Evolutionary conservation across 1,140 invertebrate genomes (phyloP), one percentile per base, ranked within the genome.

Genomic region (Hermetia illucens): DNA sequence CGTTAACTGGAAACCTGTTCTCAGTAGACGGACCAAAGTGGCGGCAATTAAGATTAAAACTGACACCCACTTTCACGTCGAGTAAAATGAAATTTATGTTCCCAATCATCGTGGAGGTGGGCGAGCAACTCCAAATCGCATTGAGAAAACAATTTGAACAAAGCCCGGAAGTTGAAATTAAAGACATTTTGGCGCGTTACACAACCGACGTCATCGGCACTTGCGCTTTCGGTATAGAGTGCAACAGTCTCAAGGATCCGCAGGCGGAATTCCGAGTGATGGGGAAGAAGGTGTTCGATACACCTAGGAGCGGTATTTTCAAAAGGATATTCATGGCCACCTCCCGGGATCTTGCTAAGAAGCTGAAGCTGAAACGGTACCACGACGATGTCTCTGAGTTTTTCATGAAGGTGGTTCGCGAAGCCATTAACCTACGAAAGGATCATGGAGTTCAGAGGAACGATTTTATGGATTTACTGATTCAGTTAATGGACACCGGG

Each of bases 191-290:
- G 33, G 63, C 64, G 2, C 61, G 63, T 44, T 74, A 68, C 46
- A 64, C 68, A 0, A 72, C 71, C 40, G 74, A 75, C 48, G 66
- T 75, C 0, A 71, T 75, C 18, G 70, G 66, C 0, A 66, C 61
- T 22, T 64, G 69, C 13, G 71, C 66, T 4, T 73, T 74, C 51
- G 74, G 72, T 0, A 55, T 75, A 0, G 58, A 71, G 19, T 64
- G 66, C 39, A 65, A 71, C 37, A 58, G 65, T 6, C 61, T 74
- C 10, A 52, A 59, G 35, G 53, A 67, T 41, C 49, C 61, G 1
- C 51, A 69, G 8, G 59, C 64, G 0, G 60, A 66, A 45, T 74
- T 74, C 53, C 22, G 38, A 21, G 27, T 45, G 1, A 34, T 50
- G 1, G 53, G 50, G 4, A 50, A 36, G 27, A 20, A 29, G 4